A percentile compares a stretch with the other conserved stretches of the same genome.
These are phyloP conservation scores for Polietes domitor DNA, from an alignment of 2,888 invertebrate genomes.

Conservation along the genomic window DNA sequence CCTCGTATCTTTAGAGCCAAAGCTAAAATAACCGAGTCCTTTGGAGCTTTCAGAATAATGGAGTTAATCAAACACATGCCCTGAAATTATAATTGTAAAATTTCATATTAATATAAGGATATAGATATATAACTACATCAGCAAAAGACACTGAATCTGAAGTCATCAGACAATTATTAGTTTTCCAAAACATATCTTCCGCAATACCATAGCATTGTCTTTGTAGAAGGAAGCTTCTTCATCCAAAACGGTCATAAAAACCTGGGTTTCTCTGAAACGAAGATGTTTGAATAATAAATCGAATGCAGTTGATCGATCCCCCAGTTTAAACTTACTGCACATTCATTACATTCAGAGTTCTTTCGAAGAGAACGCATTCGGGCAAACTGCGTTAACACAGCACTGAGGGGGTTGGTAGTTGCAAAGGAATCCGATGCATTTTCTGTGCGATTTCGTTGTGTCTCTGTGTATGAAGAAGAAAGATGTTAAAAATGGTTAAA, in stretches of 20 bases:
- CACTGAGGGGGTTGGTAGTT: conserved; percentile 50
- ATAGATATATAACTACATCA: conserved; percentile 52
- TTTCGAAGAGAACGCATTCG: conserved; percentile 59
- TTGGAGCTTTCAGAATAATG: conserved; percentile 61
- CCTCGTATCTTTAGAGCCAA: conserved; percentile 65
- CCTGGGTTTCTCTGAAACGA: conserved; percentile 59
- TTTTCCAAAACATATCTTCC: conserved; percentile 37
- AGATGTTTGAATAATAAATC: too few species aligned
- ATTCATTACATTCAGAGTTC: conserved; percentile 59
- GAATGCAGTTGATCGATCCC: too few species aligned
- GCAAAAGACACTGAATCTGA: neutral
- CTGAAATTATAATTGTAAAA: neutral
- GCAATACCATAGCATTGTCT: conserved; percentile 24
- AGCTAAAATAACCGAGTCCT: conserved; percentile 51
- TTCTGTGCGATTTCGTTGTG: too few species aligned
- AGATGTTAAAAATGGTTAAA: too few species aligned
- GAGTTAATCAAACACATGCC: conserved; percentile 48
- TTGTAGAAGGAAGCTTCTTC: conserved; percentile 51
- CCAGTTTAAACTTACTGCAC: conserved; percentile 64
- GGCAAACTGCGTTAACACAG: conserved; percentile 57
- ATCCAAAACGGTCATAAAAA: conserved; percentile 59
- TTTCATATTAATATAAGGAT: too few species aligned
- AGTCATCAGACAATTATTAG: neutral
- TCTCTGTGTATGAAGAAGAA: too few species aligned
- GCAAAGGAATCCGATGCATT: conserved; percentile 66